Evolutionary conservation across 2,113 vertebrate genomes (phyloP).

Genomic region (Jacana jacana): DNA sequence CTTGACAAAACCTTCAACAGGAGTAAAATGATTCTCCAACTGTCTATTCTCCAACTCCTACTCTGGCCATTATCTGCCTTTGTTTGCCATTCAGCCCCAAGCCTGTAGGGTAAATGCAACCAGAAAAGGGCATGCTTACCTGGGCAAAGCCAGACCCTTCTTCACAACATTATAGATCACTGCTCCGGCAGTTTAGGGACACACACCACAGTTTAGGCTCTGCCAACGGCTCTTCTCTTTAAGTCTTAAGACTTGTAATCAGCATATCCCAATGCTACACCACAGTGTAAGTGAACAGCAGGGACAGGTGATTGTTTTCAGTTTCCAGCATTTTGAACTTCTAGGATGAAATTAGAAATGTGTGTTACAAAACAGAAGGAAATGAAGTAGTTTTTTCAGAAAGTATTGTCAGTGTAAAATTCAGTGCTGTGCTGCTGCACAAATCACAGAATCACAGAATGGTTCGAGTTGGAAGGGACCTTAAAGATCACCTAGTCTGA

Average conservation of each 20-base stretch:
- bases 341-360: background rate
- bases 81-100: background rate
- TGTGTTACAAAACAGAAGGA: background rate
- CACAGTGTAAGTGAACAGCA: background rate
- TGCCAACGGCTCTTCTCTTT: background rate
- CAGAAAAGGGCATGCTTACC: background rate
- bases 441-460: background rate
- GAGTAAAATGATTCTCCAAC: background rate
- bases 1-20: background rate
- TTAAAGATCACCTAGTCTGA: background rate
- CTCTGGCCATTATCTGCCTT: background rate
- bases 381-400: background rate
- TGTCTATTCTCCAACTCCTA: background rate
- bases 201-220: background rate
- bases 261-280: background rate
- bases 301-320: background rate
- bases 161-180: background rate
- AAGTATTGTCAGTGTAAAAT: background rate
- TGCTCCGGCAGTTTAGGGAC: background rate
- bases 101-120: background rate
- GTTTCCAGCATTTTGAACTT: background rate
- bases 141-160: background rate
- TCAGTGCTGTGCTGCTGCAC: background rate
- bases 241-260: background rate
- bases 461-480: background rate